phyloP scores from a whole-genome alignment of 2,888 invertebrate species.

The Agrochola circellaris region DNA sequence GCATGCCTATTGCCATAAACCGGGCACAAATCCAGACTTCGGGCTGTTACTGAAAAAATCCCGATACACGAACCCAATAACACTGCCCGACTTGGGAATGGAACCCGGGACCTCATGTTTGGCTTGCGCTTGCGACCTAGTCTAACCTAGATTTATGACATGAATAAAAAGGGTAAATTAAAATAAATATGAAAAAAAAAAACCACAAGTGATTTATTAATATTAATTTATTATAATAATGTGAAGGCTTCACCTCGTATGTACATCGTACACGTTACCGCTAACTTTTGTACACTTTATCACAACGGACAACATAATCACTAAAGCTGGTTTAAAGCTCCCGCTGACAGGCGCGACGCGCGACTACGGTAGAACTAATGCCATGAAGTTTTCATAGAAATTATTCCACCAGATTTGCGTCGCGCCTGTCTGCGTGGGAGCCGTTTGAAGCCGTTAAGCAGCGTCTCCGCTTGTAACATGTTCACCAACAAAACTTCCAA shows the following conservation, averaged over 20 bases:
- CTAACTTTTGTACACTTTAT: slow-evolving; percentile 88
- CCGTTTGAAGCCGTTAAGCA: neutral
- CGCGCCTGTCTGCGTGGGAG: neutral
- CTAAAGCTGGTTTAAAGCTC: slow-evolving; percentile 80
- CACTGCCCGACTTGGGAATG: neutral
- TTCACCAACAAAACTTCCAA: neutral
- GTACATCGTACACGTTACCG: slow-evolving; percentile 71
- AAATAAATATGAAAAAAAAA: slow-evolving; percentile 67
- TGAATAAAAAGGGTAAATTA: neutral
- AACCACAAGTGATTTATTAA: slow-evolving; percentile 73
- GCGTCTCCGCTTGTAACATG: neutral
- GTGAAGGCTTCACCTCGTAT: slow-evolving; percentile 81
- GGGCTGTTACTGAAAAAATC: neutral
- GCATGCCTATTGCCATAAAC: neutral
- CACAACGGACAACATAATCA: slow-evolving; percentile 86
- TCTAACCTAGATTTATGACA: neutral
- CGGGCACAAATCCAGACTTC: neutral
- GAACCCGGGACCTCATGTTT: neutral
- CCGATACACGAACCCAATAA: neutral
- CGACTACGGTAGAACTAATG: neutral
- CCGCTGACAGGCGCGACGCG: neutral
- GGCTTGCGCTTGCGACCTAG: neutral
- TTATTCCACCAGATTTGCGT: neutral
- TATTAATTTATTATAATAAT: slow-evolving; percentile 74
- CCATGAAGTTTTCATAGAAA: neutral